Conservation (phyloP, 2,797 vertebrate species). For the Sebastes goodei region DNA sequence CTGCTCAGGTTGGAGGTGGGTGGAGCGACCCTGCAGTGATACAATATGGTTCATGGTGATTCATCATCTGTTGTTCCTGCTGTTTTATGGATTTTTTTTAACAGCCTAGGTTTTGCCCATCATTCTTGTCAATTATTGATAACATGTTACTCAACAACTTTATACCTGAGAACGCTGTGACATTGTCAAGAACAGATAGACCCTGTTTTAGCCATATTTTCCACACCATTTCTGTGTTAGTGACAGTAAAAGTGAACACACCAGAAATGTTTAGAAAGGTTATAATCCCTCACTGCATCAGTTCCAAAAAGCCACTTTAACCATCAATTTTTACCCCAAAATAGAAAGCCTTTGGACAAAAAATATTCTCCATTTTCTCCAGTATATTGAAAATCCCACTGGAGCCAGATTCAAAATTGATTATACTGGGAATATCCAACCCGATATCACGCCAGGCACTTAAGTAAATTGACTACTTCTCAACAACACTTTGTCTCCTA, state of each 20-base stretch:
- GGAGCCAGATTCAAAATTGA: too few relatives aligned
- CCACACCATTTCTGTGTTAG: neutral
- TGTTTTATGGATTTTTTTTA: neutral
- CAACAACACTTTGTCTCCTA: too few relatives aligned
- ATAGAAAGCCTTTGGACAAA: too few relatives aligned
- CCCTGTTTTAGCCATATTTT: neutral
- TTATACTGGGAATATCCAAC: too few relatives aligned
- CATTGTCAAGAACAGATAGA: neutral
- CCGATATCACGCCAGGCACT: too few relatives aligned
- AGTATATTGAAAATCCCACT: too few relatives aligned
- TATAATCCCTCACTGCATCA: too few relatives aligned
- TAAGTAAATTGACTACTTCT: too few relatives aligned
- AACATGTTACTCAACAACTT: neutral
- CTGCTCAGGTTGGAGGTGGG: neutral
- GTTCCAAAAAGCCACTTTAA: too few relatives aligned
- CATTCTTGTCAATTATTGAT: neutral
- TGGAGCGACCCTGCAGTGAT: neutral
- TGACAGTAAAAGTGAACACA: neutral
- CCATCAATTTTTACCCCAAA: too few relatives aligned
- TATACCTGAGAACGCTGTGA: neutral
- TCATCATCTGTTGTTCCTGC: neutral
- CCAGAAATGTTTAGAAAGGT: neutral
- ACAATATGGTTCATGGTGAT: neutral
- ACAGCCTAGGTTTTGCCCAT: neutral
- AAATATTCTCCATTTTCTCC: too few relatives aligned